phyloP scores from a whole-genome alignment of 2,888 invertebrate genomes.

The Monoplex corrugatus region DNA sequence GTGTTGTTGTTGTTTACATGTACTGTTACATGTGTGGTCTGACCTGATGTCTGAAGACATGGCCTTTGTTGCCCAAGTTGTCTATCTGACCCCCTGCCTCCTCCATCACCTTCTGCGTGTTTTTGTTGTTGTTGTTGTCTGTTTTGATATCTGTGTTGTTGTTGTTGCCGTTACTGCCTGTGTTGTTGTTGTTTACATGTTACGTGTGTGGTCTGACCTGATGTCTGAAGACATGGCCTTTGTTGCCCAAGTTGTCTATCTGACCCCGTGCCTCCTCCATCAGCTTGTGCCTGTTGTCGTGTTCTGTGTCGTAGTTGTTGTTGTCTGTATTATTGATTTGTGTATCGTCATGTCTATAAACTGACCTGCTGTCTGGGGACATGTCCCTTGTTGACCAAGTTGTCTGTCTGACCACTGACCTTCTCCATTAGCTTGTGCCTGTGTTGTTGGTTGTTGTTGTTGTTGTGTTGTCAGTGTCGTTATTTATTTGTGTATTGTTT shows the following conservation, averaged over 20 bases:
- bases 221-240: conserved; percentile 62
- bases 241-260: conserved; percentile 63
- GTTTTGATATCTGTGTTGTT: too few relatives aligned
- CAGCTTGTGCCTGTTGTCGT: conserved; percentile 57
- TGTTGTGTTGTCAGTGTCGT: too few relatives aligned
- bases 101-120: conserved; percentile 48
- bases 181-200: too few relatives aligned
- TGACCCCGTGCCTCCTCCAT: conserved; percentile 64
- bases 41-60: conserved; percentile 59
- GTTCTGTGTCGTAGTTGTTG: too few relatives aligned
- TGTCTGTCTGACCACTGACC: conserved; percentile 65
- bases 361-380: conserved; percentile 58
- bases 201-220: too few relatives aligned
- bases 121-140: conserved; percentile 64
- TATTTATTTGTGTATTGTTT: too few relatives aligned
- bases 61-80: conserved; percentile 63
- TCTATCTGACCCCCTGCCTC: conserved; percentile 67
- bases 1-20: too few relatives aligned
- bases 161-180: too few relatives aligned
- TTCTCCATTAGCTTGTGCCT: conserved; percentile 57
- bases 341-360: too few relatives aligned
- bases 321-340: too few relatives aligned
- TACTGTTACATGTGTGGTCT: too few relatives aligned
- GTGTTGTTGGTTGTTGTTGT: too few relatives aligned
- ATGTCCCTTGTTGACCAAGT: conserved; percentile 61